phyloP scores from a whole-genome alignment of 1,140 invertebrate species.

The Danaus melanippus region DNA sequence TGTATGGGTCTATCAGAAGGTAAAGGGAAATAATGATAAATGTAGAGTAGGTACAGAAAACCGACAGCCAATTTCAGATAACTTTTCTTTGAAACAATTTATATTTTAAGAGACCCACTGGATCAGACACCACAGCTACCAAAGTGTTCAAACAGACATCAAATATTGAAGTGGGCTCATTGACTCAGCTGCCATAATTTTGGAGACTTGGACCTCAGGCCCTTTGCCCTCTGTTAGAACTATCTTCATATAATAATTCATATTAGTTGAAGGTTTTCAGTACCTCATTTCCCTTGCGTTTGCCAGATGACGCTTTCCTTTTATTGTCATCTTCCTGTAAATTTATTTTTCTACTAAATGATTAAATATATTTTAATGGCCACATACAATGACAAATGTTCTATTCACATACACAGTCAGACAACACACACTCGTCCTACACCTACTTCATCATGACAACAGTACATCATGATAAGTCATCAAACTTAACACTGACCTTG shows the following conservation, averaged over 20 bases:
- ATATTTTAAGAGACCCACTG: conserved; percentile 32
- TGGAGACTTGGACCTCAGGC: conserved; percentile 38
- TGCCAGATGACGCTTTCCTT: conserved; percentile 64
- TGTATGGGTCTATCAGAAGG: conserved; percentile 52
- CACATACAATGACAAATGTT: conserved; percentile 3
- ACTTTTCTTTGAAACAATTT: conserved; percentile 3
- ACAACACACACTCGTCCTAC: too few relatives aligned
- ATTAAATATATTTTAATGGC: conserved; percentile 19
- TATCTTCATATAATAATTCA: conserved; percentile 27
- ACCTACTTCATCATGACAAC: too few relatives aligned
- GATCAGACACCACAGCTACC: conserved; percentile 28
- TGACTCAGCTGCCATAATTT: conserved; percentile 26
- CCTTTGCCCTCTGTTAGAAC: conserved; percentile 66
- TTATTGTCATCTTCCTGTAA: conserved; percentile 72
- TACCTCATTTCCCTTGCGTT: conserved; percentile 72
- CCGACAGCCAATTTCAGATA: conserved; percentile 56
- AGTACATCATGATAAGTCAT: too few relatives aligned
- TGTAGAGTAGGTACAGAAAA: conserved; percentile 65
- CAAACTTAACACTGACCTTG: conserved; percentile 36
- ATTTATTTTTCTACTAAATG: conserved; percentile 55
- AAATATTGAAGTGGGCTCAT: too few relatives aligned
- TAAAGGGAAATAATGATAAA: conserved; percentile 43
- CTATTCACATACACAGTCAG: neutral
- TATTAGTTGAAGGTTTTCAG: conserved; percentile 70
- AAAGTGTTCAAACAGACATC: neutral